phyloP scores from a whole-genome alignment of 2,113 vertebrate species.

The Psophia crepitans region DNA sequence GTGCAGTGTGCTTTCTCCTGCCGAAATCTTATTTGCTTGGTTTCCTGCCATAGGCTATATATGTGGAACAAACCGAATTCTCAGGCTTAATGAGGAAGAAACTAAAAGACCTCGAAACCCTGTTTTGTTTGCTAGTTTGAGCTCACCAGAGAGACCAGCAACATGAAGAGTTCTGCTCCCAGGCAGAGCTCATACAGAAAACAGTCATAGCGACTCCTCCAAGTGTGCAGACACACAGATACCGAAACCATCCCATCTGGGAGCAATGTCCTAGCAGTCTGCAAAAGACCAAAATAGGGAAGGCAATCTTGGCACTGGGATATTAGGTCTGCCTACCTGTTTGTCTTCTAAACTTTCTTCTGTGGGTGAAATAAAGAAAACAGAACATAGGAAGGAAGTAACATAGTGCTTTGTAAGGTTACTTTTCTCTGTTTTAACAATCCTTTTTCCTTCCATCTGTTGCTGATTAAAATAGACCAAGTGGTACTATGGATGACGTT shows the following conservation, averaged over 20 bases:
- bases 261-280: background rate
- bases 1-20: background rate
- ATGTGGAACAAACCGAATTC: background rate
- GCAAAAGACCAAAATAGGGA: background rate
- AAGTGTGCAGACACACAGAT: background rate
- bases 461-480: background rate
- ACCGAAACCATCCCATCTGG: background rate
- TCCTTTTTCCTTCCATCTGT: background rate
- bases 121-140: background rate
- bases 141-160: background rate
- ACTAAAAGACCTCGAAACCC: background rate
- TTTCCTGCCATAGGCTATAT: constrained; percentile 36
- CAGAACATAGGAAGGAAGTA: background rate
- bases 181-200: background rate
- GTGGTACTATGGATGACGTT: background rate
- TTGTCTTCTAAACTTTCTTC: background rate
- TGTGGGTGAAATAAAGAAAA: background rate
- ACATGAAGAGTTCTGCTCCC: background rate
- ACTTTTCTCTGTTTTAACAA: background rate
- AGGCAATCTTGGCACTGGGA: background rate
- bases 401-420: background rate
- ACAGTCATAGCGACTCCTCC: rapidly evolving
- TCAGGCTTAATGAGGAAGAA: background rate
- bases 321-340: background rate
- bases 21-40: constrained; percentile 33